Evolutionary conservation across 2,888 invertebrate species (phyloP), one percentile per base, ranked within the genome.

Genomic region (Oegoconia quadripuncta): DNA sequence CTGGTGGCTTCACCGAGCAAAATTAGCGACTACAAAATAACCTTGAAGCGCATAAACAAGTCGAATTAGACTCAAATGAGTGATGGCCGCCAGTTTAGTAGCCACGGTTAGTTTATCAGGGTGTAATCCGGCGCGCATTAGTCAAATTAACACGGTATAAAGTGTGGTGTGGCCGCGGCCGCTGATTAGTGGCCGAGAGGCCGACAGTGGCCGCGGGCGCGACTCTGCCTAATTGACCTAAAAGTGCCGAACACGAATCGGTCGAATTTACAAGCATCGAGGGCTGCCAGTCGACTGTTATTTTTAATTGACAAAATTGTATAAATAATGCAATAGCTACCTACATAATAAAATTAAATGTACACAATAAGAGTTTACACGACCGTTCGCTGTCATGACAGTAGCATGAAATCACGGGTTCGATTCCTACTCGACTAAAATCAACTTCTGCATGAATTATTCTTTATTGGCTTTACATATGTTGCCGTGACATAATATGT

Each of bases 141-240:
- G 84, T 87, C 87, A 87, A 87, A 87, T 87, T 87, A 87, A 87
- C 87, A 87, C 84, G 77, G 77, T 69, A 78, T 86, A 87, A 86
- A 84, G 75, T 76, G 74, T 70, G 82, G 76, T 76, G 79, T 72
- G 81, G 67, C 76, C 76, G 54, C 81, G 81, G 67, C 76, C 76
- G 54, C 81, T 86, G 86, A 84, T 83, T 84, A 84, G 81, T 69
- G 59, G 67, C 50, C 55, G 58, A 59, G 60, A 57, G 56, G 52
- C 46, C 13, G 22, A 18, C 25, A 17, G 17, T 14, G 23, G 30
- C 6, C 15, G 20, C 76, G 80, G 80, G 80, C 70, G 82, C 78
- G 83, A 75, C 79, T 76, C 74, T 80, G 83, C 70, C 80, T 87
- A 87, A 87, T 87, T 87, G 87, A 87, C 87, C 87, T 86, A 86